Conservation (phyloP, 2,888 invertebrate genomes). For the Steinernema hermaphroditum region DNA sequence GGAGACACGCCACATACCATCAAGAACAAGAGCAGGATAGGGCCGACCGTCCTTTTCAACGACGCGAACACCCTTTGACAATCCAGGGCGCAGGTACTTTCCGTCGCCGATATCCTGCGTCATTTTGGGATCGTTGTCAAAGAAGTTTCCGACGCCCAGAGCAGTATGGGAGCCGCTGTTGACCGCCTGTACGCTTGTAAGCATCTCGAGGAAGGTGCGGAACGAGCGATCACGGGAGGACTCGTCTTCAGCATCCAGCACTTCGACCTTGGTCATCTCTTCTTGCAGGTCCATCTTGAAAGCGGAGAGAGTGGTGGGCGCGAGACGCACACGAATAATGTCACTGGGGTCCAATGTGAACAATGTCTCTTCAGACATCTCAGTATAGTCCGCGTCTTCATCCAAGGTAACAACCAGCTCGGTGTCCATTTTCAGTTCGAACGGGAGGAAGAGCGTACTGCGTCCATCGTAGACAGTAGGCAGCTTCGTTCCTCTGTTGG, state of each 20-base stretch:
- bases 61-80: constrained; percentile 42
- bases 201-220: constrained; percentile 41
- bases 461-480: neutral
- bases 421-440: neutral
- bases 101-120: constrained; percentile 33
- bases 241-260: neutral
- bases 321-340: neutral
- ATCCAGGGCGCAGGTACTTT: constrained; percentile 35
- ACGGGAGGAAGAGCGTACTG: neutral
- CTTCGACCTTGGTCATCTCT: neutral
- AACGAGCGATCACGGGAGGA: constrained; percentile 35
- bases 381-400: neutral
- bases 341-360: neutral
- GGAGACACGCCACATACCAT: no score
- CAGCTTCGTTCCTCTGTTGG: neutral
- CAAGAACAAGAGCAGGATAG: constrained; percentile 36
- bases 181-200: constrained; percentile 40
- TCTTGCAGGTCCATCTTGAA: neutral
- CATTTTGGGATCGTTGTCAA: constrained; percentile 32
- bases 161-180: constrained; percentile 36
- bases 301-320: neutral
- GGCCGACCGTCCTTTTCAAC: constrained; percentile 35
- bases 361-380: neutral
- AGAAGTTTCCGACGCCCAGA: constrained; percentile 36
- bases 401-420: neutral